These are phyloP conservation scores for Harpalus rufipes DNA, from an alignment of 2,888 invertebrate species.

Conservation along the genomic window DNA sequence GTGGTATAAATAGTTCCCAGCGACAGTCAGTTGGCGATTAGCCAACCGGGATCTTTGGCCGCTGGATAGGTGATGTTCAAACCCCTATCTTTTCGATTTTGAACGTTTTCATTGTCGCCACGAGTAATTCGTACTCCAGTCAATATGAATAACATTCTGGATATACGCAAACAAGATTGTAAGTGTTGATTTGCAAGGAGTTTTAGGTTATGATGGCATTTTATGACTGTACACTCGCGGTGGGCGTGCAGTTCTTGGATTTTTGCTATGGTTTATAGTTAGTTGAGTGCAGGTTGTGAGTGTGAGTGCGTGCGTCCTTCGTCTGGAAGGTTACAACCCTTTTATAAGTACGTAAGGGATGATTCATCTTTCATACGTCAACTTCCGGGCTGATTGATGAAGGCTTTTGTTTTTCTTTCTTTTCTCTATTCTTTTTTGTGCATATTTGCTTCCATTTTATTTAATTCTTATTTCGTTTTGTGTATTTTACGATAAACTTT, in stretches of 20 bases:
- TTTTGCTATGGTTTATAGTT: conserved; percentile 42
- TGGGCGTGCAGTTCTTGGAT: conserved; percentile 16
- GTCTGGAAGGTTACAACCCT: conserved; percentile 24
- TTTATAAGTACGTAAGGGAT: conserved; percentile 40
- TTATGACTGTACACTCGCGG: conserved; percentile 31
- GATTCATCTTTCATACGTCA: conserved; percentile 3
- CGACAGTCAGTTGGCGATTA: conserved; percentile 33
- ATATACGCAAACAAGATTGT: conserved; percentile 53
- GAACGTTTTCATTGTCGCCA: conserved; percentile 56
- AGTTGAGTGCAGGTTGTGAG: conserved; percentile 40
- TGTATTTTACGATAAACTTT: too few relatives aligned
- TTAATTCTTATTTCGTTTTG: background rate
- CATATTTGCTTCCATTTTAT: background rate
- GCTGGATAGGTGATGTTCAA: conserved; percentile 52
- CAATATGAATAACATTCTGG: conserved; percentile 59
- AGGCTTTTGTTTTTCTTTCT: background rate
- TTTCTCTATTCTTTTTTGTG: background rate
- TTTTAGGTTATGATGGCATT: conserved; percentile 49
- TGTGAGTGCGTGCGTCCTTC: conserved; percentile 29
- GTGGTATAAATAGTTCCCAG: conserved; percentile 60
- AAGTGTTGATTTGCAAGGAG: conserved; percentile 23
- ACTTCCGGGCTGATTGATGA: background rate
- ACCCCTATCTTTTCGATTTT: conserved; percentile 63
- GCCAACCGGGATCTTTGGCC: conserved; percentile 59
- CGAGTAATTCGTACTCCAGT: conserved; percentile 45